These are phyloP conservation scores for Dryobates pubescens DNA, from an alignment of 2,797 vertebrate genomes.

Conservation along the genomic window DNA sequence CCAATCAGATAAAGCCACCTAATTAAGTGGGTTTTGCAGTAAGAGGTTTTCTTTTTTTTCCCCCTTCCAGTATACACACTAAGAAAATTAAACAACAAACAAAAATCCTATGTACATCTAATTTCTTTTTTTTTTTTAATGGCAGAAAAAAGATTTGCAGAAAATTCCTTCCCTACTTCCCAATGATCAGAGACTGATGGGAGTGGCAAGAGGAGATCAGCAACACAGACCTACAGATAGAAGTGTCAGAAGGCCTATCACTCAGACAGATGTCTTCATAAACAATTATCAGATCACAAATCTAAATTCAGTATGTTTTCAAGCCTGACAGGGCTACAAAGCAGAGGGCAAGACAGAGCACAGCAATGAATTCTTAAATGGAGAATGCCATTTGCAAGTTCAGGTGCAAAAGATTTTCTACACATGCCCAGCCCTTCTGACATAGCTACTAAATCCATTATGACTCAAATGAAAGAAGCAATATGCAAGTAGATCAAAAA, in stretches of 20 bases:
- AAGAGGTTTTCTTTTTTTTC: neutral
- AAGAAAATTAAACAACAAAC: neutral
- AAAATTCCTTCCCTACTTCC: neutral
- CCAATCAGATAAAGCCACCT: too few relatives aligned
- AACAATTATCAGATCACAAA: slow-evolving; percentile 51
- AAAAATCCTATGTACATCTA: neutral
- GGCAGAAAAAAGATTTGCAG: neutral
- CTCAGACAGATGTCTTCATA: neutral
- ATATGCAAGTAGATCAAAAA: neutral
- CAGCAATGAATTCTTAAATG: slow-evolving; percentile 17
- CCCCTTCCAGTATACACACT: neutral
- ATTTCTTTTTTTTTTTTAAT: too few relatives aligned
- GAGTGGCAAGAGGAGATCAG: neutral
- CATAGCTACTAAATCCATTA: neutral
- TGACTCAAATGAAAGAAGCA: neutral
- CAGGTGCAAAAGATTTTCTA: neutral
- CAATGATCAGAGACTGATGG: neutral
- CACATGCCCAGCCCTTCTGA: neutral
- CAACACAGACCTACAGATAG: neutral
- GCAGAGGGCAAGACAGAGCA: neutral
- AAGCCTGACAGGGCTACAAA: slow-evolving; percentile 11
- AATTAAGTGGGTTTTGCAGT: neutral
- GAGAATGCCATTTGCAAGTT: neutral
- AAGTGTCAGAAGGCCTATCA: neutral
- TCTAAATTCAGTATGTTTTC: slow-evolving; percentile 14